Percentiles rank a stretch among this genome's conserved stretches.
Evolutionary conservation across 92 coral and sea anemone genomes (phyloP).

Genomic region (Plumapathes pennacea): DNA sequence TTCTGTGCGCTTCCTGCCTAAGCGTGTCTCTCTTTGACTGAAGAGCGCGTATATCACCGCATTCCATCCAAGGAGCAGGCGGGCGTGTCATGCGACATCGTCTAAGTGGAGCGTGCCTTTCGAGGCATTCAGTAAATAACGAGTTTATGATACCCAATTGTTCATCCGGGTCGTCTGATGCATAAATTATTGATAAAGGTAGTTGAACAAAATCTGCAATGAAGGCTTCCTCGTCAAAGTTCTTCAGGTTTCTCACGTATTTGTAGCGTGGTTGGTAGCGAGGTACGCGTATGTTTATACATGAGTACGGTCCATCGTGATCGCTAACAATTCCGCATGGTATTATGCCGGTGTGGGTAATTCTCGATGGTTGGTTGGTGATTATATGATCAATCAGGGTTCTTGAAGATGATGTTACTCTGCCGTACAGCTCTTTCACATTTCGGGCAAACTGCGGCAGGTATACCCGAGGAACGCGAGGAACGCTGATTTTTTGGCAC

Average conservation of each 20-base stretch:
- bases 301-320: constrained; percentile 42
- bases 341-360: constrained; percentile 37
- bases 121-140: constrained; percentile 36
- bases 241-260: constrained; percentile 14
- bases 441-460: too few relatives aligned
- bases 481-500: too few relatives aligned
- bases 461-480: too few relatives aligned
- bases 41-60: constrained; percentile 6
- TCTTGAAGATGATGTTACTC: constrained; percentile 6
- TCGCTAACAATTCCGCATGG: constrained; percentile 54
- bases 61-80: constrained; percentile 65
- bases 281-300: constrained; percentile 48
- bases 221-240: constrained; percentile 32
- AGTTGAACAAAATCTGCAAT: constrained; percentile 49
- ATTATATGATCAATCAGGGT: constrained; percentile 48
- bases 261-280: constrained; percentile 50
- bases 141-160: constrained; percentile 31
- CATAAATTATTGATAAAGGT: constrained; percentile 27
- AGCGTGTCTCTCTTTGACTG: constrained; percentile 31
- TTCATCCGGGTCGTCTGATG: constrained; percentile 53
- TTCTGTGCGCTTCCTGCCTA: constrained; percentile 35
- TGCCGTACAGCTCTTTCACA: too few relatives aligned
- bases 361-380: constrained; percentile 15
- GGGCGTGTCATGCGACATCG: constrained; percentile 49
- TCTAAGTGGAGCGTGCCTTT: constrained; percentile 61